Evolutionary conservation across 2,797 vertebrate species (phyloP), one percentile per base, ranked within the genome.

Genomic region (Thamnophis elegans): DNA sequence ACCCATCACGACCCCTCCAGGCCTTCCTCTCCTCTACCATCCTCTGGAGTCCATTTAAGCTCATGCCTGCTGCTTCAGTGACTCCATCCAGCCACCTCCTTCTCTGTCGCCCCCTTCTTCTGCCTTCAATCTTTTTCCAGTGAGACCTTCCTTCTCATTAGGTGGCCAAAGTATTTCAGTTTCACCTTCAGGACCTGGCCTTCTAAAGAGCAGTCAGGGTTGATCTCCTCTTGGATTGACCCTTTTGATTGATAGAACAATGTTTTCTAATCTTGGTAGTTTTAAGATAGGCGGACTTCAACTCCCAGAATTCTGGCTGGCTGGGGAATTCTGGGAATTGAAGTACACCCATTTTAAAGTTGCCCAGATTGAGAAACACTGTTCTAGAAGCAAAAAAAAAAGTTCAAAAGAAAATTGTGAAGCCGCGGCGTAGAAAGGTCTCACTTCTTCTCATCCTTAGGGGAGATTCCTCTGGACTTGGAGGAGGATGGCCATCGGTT

Each of bases 401-500:
- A 85, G 32, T 28, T 73, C 12, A 59, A 59, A 88, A 47, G 12
- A 8, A 42, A 42, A 47, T 51, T 16, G 14, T 1, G 42, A 78
- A 42, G 62, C 2, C 10, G 22, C 53, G 16, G 14, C 4, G 28
- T 20, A 82, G 93, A 86, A 91, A 54, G 58, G 22, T 25, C 36
- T 42, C 0, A 2, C 11, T 53, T 85, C 3, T 60, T 53, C 2
- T 88, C 86, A 36, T 42, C n/a, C 87, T 68, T 87, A 94, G 91
- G 65, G 8, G 78, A 92, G 0, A 42, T 68, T 9, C 25, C 87
- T 7, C 94, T 88, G 0, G 93, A 95, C 6, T 25, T 90, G 0
- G 95, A 95, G 87, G 94, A 95, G 51, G 91, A 94, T 1, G 65
- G 92, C 58, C 65, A 22, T 36, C 92, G 90, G 86, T 95, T 93